Base-by-base conservation (phyloP, 2,797 vertebrate species). In the Mus caroli region DNA sequence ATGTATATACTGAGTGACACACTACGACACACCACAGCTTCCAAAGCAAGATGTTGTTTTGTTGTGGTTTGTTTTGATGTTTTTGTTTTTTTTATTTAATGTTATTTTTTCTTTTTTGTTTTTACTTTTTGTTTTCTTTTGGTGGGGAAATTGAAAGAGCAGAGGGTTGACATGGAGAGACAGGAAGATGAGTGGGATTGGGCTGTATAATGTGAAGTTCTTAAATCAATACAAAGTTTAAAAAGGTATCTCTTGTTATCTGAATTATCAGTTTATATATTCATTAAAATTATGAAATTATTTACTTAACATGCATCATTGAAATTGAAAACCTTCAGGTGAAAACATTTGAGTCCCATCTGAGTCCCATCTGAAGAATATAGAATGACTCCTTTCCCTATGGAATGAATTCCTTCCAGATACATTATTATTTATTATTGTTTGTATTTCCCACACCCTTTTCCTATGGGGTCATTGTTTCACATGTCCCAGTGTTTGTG, bases 251-350 rank as follows among this genome's bases (percentile, higher is more conserved):
- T 1, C 69, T 84, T 92, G 26, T 22, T 88, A 50, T 91, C 20
- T 85, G 26, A 80, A 64, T 17, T 58, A 9, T 92, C 13, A 64
- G 8, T 71, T 6, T 88, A 80, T 40, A 77, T 34, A 67, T 80
- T 91, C 24, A 82, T n/a, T 60, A 60, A 31, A 91, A 20, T 82
- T 87, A 73, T 15, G 31, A 89, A 93, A 86, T 58, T 37, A 26
- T 80, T 91, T 88, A 60, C 5, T 5, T 31, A 69, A 9, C 64
- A 77, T 88, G 62, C 14, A 58, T 40, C 52, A 56, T 46, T 88
- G 52, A 95, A 62, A 82, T 91, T 3, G 26, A 91, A 95, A 91
- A 1, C 14, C 24, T 50, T 71, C 17, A 34, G 11, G 8, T 88
- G 19, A 84, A 94, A 91, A 82, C 3, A 58, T 85, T 90, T 92